Conservation (phyloP, 2,888 invertebrate genomes). For the Dynastes grantii region DNA sequence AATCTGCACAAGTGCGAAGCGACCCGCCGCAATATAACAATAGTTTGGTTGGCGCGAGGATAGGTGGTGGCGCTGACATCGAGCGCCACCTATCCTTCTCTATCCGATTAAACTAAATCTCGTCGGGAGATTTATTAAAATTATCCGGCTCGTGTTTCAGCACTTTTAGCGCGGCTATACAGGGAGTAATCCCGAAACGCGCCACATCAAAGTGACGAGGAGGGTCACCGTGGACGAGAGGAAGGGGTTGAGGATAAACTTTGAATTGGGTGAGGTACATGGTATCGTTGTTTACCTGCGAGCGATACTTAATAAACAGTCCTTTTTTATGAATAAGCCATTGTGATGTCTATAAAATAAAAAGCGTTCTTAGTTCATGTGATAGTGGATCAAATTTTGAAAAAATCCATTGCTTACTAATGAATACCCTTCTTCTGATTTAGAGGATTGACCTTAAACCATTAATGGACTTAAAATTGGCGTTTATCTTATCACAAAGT, state of each 20-base stretch:
- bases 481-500: too few species aligned
- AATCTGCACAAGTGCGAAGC: too few species aligned
- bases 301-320: background rate
- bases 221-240: background rate
- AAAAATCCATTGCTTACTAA: too few species aligned
- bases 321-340: too few species aligned
- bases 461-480: too few species aligned
- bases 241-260: background rate
- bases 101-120: slow-evolving; percentile 31
- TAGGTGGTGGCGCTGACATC: background rate
- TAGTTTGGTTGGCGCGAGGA: too few species aligned
- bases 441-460: too few species aligned
- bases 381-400: too few species aligned
- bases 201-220: background rate
- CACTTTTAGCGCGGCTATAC: slow-evolving; percentile 9
- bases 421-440: too few species aligned
- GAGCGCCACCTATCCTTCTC: slow-evolving; percentile 20
- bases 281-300: background rate
- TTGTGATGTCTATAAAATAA: too few species aligned
- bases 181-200: background rate
- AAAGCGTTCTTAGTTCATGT: too few species aligned
- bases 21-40: too few species aligned
- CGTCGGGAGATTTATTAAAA: slow-evolving; percentile 29
- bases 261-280: background rate
- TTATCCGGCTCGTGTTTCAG: slow-evolving; percentile 25